A percentile compares a stretch with the other conserved stretches of the same genome.
These are phyloP conservation scores for Mechanitis messenoides DNA, from an alignment of 2,888 invertebrate species.

Conservation along the genomic window DNA sequence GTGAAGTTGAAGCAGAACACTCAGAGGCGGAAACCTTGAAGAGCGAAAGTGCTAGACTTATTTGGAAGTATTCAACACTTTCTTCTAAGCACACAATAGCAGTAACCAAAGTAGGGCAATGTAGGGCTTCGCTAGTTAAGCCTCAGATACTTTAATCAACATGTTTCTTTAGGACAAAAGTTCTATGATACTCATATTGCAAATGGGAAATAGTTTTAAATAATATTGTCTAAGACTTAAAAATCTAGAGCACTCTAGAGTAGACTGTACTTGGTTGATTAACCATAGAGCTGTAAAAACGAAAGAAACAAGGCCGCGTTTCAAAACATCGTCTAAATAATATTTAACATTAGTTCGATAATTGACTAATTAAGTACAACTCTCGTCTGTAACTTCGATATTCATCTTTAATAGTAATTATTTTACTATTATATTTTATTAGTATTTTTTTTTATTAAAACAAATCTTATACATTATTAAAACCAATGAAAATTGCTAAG, in stretches of 20 bases:
- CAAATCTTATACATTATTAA: too few species aligned
- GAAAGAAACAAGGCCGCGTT: slow-evolving; percentile 22
- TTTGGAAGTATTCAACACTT: slow-evolving; percentile 15
- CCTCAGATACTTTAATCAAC: too few species aligned
- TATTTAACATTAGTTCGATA: slow-evolving; percentile 14
- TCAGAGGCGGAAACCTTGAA: slow-evolving; percentile 29
- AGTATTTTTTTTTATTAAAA: too few species aligned
- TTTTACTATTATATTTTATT: too few species aligned
- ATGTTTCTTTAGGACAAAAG: too few species aligned
- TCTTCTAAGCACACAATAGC: slow-evolving; percentile 14
- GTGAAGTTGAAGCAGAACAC: slow-evolving; percentile 15
- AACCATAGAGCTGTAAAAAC: slow-evolving; percentile 23
- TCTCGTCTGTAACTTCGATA: slow-evolving; percentile 10
- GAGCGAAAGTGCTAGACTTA: slow-evolving; percentile 40
- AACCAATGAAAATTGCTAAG: too few species aligned
- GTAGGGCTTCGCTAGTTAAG: background rate
- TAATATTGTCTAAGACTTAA: too few species aligned
- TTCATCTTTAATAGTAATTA: background rate
- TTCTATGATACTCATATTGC: too few species aligned
- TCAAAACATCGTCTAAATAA: slow-evolving; percentile 18
- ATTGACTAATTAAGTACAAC: slow-evolving; percentile 7
- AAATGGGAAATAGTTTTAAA: too few species aligned
- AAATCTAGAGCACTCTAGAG: too few species aligned
- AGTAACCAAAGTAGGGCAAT: slow-evolving; percentile 3
- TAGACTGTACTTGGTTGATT: slow-evolving; percentile 3